Evolutionary conservation across 1,140 invertebrate species (phyloP), one percentile per base, ranked within the genome.

Genomic region (Homarus americanus): DNA sequence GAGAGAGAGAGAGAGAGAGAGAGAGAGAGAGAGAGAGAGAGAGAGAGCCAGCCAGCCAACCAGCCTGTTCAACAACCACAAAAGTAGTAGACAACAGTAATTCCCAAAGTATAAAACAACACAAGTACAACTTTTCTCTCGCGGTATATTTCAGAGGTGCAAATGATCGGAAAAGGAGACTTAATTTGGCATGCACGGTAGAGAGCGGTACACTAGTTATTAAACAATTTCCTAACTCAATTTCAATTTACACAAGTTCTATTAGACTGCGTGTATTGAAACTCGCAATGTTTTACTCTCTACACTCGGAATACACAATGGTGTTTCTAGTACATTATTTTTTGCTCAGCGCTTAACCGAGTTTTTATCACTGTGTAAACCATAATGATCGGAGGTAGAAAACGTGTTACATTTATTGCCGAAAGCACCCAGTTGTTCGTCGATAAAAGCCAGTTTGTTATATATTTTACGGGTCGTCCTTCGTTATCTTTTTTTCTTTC

Each of bases 221-320:
- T 86, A 86, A 86, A 86, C 83, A 86, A 86, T 86, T 86, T 75
- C 83, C 83, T 86, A 86, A 86, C 83, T 86, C 83, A 44, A 41
- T 86, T 86, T 75, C 83, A 86, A 86, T 86, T 86, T 86, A 73
- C 83, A 86, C 83, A 86, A 86, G 83, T 73, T 75, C 66, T 73
- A 72, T 73, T n/a, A 73, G 44, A 86, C 83, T 36, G 28, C 36
- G 12, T 76, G 83, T 86, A 86, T 86, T 86, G 83, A 86, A 86
- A 86, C 83, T 86, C 69, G 36, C n/a, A 38, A 49, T 44, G 66
- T 86, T 86, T 86, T 75, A 76, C 72, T 41, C 24, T 75, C 83
- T 86, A 40, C 32, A 72, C 72, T 36, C 32, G 83, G 83, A 86
- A 86, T 86, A 86, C 83, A 49, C 38, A 86, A 86, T 86, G 83